phyloP scores from a whole-genome alignment of 2,113 vertebrate genomes.

The Antechinus flavipes region DNA sequence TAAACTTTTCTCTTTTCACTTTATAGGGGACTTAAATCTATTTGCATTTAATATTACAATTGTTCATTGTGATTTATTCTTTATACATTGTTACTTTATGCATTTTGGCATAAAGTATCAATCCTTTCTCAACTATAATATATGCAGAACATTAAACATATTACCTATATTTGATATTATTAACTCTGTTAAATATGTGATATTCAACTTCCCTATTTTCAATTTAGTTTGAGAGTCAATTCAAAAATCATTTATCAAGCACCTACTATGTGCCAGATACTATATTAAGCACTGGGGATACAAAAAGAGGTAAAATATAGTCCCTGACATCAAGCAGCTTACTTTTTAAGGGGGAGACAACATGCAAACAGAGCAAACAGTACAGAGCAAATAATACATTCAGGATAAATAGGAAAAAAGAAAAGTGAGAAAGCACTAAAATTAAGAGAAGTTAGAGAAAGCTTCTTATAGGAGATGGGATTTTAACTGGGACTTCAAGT shows the following conservation, averaged over 20 bases:
- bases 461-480: background rate
- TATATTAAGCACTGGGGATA: background rate
- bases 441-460: background rate
- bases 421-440: background rate
- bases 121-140: background rate
- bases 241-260: background rate
- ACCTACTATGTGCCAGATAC: background rate
- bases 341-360: background rate
- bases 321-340: background rate
- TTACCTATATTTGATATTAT: background rate
- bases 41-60: background rate
- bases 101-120: background rate
- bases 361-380: background rate
- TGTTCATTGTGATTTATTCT: background rate
- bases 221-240: background rate
- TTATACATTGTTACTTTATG: background rate
- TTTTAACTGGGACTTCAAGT: background rate
- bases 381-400: background rate
- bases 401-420: background rate
- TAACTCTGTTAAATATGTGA: background rate
- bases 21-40: background rate
- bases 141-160: background rate
- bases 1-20: background rate
- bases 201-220: background rate
- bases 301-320: background rate